Base-by-base conservation (phyloP, 2,888 invertebrate species). In the Bembecia ichneumoniformis region DNA sequence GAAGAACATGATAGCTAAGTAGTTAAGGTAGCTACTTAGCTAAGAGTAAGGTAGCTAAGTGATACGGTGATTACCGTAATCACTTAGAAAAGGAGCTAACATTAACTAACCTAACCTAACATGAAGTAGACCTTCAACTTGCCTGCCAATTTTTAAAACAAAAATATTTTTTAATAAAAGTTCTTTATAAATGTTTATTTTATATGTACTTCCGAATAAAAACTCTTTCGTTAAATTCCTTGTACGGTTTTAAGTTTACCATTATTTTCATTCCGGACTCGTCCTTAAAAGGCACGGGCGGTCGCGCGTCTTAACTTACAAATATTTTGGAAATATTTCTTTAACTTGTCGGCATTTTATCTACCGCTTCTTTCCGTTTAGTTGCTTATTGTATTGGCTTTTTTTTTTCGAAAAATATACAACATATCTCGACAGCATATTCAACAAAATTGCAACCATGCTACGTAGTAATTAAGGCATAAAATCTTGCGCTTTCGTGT, bases 271-370 rank as follows among this genome's bases (percentile, higher is more conserved):
- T 66, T 67, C 68, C 63, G 61, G 54, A 58, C 57, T 57, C 55
- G 53, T 52, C 60, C 59, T 57, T 58, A 55, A 58, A 62, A 69
- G 70, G 67, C 72, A 73, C 68, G 66, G 75, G 73, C 74, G 69
- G 72, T 62, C 69, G 54, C 53, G 66, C 71, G 73, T 74, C 68
- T 61, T 75, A 74, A 70, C 79, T 77, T 72, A 86, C 82, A 86
- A 87, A 87, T 87, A 86, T 87, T 87, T 86, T 82, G 82, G 77
- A 84, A 87, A 86, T 86, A 84, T 87, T 86, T 87, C 84, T 82
- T 76, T 77, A 80, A 84, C 82, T 83, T 82, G 82, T 80, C 80
- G 78, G 77, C 74, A 67, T 83, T 84, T 84, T 82, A 86, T 84
- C 84, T 78, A 77, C 83, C 80, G 83, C 82, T 82, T 69, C 82